Evolutionary conservation across 2,113 vertebrate genomes (phyloP).

Genomic region (Tricholaema leucomelas): DNA sequence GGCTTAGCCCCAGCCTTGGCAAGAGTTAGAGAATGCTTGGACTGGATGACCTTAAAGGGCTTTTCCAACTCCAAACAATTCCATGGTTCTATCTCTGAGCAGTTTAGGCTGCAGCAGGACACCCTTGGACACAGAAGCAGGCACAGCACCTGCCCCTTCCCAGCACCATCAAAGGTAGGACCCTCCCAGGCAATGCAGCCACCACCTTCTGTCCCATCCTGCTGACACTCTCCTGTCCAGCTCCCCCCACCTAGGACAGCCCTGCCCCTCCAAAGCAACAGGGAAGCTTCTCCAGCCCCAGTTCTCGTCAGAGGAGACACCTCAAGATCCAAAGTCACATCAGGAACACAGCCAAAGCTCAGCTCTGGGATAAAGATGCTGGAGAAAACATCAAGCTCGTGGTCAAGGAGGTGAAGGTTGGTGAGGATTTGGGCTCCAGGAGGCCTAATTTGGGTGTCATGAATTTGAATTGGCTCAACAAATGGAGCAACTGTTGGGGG

Average conservation of each 20-base stretch:
- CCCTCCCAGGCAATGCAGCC: background rate
- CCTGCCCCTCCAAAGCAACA: too few species aligned
- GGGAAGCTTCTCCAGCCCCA: background rate
- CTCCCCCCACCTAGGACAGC: background rate
- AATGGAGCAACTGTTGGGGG: background rate
- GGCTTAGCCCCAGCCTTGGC: too few species aligned
- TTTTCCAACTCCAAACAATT: too few species aligned
- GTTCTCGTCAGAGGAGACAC: rapidly evolving
- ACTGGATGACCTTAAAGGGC: too few species aligned
- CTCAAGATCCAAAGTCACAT: background rate
- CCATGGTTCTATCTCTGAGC: background rate
- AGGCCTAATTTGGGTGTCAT: background rate
- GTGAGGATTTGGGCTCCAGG: background rate
- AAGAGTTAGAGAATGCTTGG: too few species aligned
- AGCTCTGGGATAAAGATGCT: background rate
- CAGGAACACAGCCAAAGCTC: background rate
- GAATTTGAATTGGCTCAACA: background rate
- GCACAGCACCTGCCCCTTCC: rapidly evolving
- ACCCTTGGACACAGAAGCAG: background rate
- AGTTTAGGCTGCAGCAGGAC: background rate
- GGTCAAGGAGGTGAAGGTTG: background rate
- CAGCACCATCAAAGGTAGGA: background rate
- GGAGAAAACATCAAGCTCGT: background rate
- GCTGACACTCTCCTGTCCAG: background rate
- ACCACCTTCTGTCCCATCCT: background rate